Evolutionary conservation across 2,888 invertebrate species (phyloP), one percentile per base, ranked within the genome.

Genomic region (Aleiodes alternator): DNA sequence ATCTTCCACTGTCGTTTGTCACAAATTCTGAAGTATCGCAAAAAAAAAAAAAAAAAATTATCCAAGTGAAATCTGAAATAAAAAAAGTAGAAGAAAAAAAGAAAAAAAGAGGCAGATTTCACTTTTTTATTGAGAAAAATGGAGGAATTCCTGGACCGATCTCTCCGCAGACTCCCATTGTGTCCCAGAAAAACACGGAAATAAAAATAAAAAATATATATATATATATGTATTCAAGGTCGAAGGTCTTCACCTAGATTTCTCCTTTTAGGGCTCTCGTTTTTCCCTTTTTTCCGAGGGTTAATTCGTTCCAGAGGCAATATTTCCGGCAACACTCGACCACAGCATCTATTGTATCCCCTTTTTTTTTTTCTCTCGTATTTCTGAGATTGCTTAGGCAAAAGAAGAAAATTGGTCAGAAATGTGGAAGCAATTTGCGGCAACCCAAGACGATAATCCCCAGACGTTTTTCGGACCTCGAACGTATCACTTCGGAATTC

Each of bases 281-380:
- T 66, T 64, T 51, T 53, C 43, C 23, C 23, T 23, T 23, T 23
- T 23, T 29, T 43, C 72, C 57, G 53, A 61, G 16, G 38, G 56
- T n/a, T 56, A 64, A 80, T 81, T 79, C 51, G 76, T 73, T 73
- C 76, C 78, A 76, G 56, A 16, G 75, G 76, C 75, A 80, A 80
- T 80, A 80, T 84, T 85, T 85, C 82, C 84, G 84, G 81, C 85
- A 86, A 85, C 83, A 83, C 76, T 64, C 76, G 80, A 84, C 87
- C 87, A 77, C 87, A 86, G 82, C 12, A 75, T 81, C 84, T 83
- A 86, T 85, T 79, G 80, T 81, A 11, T 64, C 53, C 5, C 50
- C 66, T 69, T 61, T 43, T 34, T 34, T 14, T 43, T 16, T 59
- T 43, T 66, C 53, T 55, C 31, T 48, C 4, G 31, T 48, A 9